A percentile compares a stretch with the other conserved stretches of the same genome.
Conservation (phyloP, 2,113 vertebrate species). For the Eubucco bourcierii region DNA sequence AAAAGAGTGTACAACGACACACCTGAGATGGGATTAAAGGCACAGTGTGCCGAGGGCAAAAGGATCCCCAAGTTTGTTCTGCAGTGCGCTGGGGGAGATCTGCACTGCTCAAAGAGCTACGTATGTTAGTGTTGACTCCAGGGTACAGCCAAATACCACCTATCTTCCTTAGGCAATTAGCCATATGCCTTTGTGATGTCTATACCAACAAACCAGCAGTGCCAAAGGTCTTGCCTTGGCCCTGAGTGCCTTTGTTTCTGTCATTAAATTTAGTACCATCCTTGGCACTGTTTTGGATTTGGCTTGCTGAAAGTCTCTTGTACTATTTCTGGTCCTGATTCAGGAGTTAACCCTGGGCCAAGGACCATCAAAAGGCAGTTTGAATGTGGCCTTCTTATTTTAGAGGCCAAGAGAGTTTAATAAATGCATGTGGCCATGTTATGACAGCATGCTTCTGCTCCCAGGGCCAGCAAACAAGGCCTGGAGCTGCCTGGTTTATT, state of each 20-base stretch:
- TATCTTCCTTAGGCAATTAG: background rate
- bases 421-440: background rate
- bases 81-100: background rate
- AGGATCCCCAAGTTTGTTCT: background rate
- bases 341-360: background rate
- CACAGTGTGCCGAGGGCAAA: background rate
- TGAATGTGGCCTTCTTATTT: background rate
- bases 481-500: background rate
- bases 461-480: background rate
- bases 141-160: background rate
- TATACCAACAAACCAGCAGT: background rate
- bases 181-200: background rate
- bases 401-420: slow-evolving; percentile 30
- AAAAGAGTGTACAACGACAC: background rate
- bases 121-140: background rate
- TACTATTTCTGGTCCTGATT: background rate
- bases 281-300: background rate
- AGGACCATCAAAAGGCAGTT: background rate
- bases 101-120: background rate
- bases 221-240: background rate
- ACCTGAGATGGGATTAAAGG: background rate
- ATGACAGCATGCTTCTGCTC: slow-evolving; percentile 5
- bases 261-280: background rate
- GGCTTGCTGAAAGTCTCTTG: background rate
- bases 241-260: background rate